Conservation (phyloP, 2,888 invertebrate genomes). For the Tinea trinotella region DNA sequence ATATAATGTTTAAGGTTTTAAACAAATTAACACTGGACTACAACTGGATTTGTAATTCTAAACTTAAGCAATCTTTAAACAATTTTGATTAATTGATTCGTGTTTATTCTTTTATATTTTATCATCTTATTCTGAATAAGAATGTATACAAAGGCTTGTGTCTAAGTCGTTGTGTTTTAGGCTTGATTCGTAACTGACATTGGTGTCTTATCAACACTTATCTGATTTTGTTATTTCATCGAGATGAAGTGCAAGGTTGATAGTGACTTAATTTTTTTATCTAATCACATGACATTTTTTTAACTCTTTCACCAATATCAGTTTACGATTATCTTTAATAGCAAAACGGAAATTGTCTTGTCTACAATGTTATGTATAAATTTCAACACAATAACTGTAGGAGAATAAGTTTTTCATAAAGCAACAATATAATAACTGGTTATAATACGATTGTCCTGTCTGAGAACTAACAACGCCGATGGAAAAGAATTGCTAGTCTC, state of each 20-base stretch:
- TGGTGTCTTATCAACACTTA: background rate
- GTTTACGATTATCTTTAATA: constrained; percentile 10
- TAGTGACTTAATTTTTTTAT: constrained; percentile 2
- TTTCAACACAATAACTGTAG: background rate
- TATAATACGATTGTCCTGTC: background rate
- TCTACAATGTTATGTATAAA: background rate
- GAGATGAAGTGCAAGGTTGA: constrained; percentile 13
- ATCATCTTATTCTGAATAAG: no score
- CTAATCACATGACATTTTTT: background rate
- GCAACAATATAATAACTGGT: background rate
- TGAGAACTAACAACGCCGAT: constrained; percentile 32
- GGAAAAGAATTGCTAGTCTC: constrained; percentile 62
- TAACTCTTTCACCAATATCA: constrained; percentile 7
- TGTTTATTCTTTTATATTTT: no score
- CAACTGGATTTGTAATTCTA: no score
- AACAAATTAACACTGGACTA: no score
- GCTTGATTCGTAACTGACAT: constrained; percentile 13
- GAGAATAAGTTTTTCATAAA: background rate
- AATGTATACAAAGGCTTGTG: background rate
- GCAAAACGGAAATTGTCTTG: constrained; percentile 4
- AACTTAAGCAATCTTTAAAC: no score
- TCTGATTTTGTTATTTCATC: background rate
- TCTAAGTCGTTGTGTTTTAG: constrained; percentile 10
- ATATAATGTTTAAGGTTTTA: no score
- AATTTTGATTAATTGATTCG: no score